phyloP scores from a whole-genome alignment of 2,888 invertebrate genomes.

The Deilephila porcellus region DNA sequence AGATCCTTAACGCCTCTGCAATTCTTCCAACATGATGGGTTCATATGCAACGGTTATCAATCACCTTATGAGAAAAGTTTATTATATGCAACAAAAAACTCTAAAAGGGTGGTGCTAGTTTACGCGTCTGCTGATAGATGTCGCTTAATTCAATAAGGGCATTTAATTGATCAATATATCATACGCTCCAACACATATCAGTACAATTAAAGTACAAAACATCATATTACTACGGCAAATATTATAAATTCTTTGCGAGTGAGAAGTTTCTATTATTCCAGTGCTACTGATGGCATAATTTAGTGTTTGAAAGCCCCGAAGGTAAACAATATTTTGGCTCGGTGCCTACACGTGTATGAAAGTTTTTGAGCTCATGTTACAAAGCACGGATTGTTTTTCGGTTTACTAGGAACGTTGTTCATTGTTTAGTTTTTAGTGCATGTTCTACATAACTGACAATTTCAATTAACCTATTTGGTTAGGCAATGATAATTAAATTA shows the following conservation, averaged over 20 bases:
- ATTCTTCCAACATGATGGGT: no score
- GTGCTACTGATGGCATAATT: conserved; percentile 48
- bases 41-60: no score
- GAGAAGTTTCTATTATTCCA: conserved; percentile 39
- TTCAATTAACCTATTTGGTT: not conserved
- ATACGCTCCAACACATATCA: no score
- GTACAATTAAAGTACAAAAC: conserved; percentile 4
- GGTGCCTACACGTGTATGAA: conserved; percentile 61
- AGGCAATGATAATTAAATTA: not conserved
- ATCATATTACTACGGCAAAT: not conserved
- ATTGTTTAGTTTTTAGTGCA: conserved; percentile 48
- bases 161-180: no score
- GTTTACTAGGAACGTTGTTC: conserved; percentile 46
- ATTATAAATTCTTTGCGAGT: conserved; percentile 19
- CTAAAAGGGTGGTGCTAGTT: no score
- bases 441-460: conserved; percentile 1
- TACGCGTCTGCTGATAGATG: no score
- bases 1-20: no score
- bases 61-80: no score
- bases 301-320: conserved; percentile 39
- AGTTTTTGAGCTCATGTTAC: conserved; percentile 57
- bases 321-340: conserved; percentile 60
- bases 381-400: conserved; percentile 58
- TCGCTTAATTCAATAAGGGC: no score
- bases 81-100: no score